Base-by-base conservation (phyloP, 2,888 invertebrate genomes). In the Cremastobaeus sp. region DNA sequence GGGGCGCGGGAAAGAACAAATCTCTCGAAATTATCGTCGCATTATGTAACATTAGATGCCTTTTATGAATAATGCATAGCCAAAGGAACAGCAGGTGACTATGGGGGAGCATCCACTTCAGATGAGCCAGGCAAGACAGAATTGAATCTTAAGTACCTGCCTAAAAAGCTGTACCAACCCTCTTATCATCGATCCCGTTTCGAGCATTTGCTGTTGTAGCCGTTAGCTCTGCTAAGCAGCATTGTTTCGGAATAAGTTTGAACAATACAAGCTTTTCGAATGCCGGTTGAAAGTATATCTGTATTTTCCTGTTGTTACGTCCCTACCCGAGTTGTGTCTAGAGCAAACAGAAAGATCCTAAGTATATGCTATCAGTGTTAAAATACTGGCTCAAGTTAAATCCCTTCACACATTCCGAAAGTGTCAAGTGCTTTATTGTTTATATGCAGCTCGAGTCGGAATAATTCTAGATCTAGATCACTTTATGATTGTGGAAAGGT, bases 61-160 rank as follows among this genome's bases (percentile, higher is more conserved):
- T 86, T 86, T 86, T 83, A 85, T 85, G 84, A 85, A 84, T 84
- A 83, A 84, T 83, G 85, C 84, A 83, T 83, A 85, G 85, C 82
- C 82, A 74, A 84, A 85, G 85, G 84, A 85, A 83, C 85, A 85
- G 71, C 83, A 76, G 80, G 84, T 83, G 78, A 81, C 84, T 80
- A 82, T 83, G 81, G 79, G 83, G 82, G 84, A 83, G 79, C 84
- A 83, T 80, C 84, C 86, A 82, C 86, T 87, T 80, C 85, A 85
- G 84, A 84, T 82, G 82, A 86, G 83, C 85, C 86, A 86, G 86
- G 86, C 86, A 86, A 86, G 86, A 85, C 76, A 82, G 83, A 86
- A 83, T 84, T 84, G 79, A 84, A 86, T 85, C 81, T 85, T 85
- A 83, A 85, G 82, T 85, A 82, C 83, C 79, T 76, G 78, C 78